Evolutionary conservation across 2,797 vertebrate species (phyloP), one percentile per base, ranked within the genome.

Genomic region (Melopsittacus undulatus): DNA sequence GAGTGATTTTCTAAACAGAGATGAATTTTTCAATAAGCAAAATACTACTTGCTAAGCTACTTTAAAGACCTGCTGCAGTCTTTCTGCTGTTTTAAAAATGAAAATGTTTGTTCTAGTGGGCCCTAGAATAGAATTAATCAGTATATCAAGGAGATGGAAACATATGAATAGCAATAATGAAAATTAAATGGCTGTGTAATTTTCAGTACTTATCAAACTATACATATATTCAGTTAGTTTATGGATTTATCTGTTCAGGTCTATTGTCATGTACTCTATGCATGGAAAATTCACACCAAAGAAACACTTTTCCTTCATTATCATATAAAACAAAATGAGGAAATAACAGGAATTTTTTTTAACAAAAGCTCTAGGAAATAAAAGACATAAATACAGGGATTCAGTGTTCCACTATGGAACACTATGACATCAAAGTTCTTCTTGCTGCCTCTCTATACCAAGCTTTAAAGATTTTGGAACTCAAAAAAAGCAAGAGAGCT

Each of bases 391-490:
- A 75, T 77, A 34, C 11, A 5, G n/a, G 2, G 11, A 59, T 63
- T 86, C 38, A 45, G 34, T 73, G 19, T 72, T 91, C 29, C 9
- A 22, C 38, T 86, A 26, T 30, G 57, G 12, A 83, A 56, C 13
- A 38, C 9, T 57, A 17, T 45, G 29, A 21, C 12, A 49, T 54
- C 8, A 83, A 43, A 61, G 2, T 7, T 81, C 5, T 23, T 43
- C 11, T 83, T 3, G 2, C 2, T 61, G 29, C n/a, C 29, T 40
- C 10, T 19, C 5, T 0, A 1, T 6, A 62, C 5, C 4, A 76
- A 69, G 2, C 7, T 80, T 81, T 63, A 79, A 72, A 69, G 22
- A 24, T 24, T 63, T 78, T 59, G 48, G 26, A 4, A 24, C 15
- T 82, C n/a, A 40, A n/a, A 34, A 34, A 76, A 76, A 69, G 3